Evolutionary conservation across 2,797 vertebrate species (phyloP), one percentile per base, ranked within the genome.

Genomic region (Enteromius afrohamiltoni): DNA sequence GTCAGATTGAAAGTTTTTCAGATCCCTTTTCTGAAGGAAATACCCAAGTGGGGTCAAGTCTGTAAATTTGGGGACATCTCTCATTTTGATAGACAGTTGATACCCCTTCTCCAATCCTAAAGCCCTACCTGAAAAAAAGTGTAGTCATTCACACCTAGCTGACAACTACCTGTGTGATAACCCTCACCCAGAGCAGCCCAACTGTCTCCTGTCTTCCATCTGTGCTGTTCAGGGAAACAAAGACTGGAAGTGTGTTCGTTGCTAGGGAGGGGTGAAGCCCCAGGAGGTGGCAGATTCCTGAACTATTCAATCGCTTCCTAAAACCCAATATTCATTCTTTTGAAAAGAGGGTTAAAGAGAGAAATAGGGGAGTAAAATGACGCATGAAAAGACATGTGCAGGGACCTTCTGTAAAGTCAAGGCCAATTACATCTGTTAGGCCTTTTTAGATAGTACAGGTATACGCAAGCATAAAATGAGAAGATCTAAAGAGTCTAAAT

Each of bases 211-310:
- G 77, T 47, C 76, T 87, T 75, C 65, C 58, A 76, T 75, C 55
- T 82, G 83, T 77, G 67, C 14, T 74, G 60, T 77, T 85, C 23
- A n/a, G 19, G 21, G 45, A 85, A 87, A 89, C 86, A 88, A 88
- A 88, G 21, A 26, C 77, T 86, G 83, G 71, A 79, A 86, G 76
- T 85, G 77, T 80, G 71, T 81, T 75, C 51, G 85, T 53, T 62
- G 21, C 26, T n/a, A 31, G 40, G 78, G 65, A 74, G 16, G 74
- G 53, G 23, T 55, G 17, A 86, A 82, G 77, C 70, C 73, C 80
- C 79, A 85, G 82, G 47, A 87, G 80, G 85, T 62, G 60, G 55
- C 16, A 84, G 85, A 86, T 88, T 89, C 86, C 80, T 86, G 79
- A 82, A 81, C 80, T 84, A 53, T 65, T 86, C 51, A 79, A 26